phyloP scores from a whole-genome alignment of 2,113 vertebrate genomes.

The Grantiella picta region DNA sequence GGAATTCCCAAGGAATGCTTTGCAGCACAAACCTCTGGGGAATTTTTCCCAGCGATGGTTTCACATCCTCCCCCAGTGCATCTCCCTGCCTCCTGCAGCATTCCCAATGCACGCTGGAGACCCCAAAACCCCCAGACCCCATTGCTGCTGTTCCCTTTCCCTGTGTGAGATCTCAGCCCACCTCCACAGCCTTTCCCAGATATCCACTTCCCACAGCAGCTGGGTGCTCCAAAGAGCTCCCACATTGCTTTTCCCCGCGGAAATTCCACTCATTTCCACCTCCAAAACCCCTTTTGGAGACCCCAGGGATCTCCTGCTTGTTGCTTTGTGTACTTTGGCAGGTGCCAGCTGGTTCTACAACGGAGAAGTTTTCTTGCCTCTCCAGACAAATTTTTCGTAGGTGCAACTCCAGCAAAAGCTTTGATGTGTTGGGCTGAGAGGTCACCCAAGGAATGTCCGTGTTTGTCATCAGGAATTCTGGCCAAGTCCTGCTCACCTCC shows the following conservation, averaged over 20 bases:
- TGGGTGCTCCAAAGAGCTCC: background rate
- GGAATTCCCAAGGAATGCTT: background rate
- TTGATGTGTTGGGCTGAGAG: background rate
- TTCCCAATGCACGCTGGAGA: accelerated
- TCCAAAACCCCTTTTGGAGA: background rate
- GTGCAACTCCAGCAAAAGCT: constrained; percentile 39
- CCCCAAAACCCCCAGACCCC: background rate
- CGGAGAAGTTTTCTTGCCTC: background rate
- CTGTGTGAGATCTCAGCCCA: background rate
- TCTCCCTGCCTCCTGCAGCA: background rate
- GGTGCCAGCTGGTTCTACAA: background rate
- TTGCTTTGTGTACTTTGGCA: background rate
- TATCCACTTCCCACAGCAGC: accelerated
- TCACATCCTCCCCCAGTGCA: background rate
- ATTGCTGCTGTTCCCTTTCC: background rate
- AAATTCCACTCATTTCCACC: background rate
- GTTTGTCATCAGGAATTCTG: background rate
- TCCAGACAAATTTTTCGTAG: background rate
- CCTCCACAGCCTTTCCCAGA: background rate
- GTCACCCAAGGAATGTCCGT: background rate
- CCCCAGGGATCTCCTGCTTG: background rate
- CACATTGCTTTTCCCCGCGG: background rate
- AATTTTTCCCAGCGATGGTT: accelerated
- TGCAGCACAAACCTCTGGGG: background rate
- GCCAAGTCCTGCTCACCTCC: background rate